Percentiles rank a stretch among this genome's conserved stretches.
phyloP scores from a whole-genome alignment of 2,888 invertebrate species.

The Thera obeliscata region DNA sequence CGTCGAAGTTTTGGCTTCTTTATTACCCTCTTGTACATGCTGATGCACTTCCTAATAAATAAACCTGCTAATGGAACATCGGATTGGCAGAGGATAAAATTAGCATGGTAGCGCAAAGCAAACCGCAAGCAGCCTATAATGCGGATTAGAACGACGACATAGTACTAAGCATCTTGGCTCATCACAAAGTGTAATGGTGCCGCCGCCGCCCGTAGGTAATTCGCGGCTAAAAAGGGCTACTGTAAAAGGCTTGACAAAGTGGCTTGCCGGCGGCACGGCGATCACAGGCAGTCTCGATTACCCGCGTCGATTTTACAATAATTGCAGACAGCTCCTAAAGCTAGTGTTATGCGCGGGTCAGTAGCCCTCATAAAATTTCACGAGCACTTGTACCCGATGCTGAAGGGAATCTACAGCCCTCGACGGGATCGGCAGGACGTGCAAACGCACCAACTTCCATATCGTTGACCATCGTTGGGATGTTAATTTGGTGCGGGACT shows the following conservation, averaged over 20 bases:
- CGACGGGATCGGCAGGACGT: slow-evolving; percentile 39
- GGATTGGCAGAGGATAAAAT: slow-evolving; percentile 18
- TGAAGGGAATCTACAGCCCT: slow-evolving; percentile 53
- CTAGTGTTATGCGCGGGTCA: slow-evolving; percentile 67
- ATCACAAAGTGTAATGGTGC: slow-evolving; percentile 52
- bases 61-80: slow-evolving; percentile 25
- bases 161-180: slow-evolving; percentile 43
- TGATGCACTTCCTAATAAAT: slow-evolving; percentile 33
- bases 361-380: slow-evolving; percentile 74
- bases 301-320: slow-evolving; percentile 66
- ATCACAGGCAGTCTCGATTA: slow-evolving; percentile 58
- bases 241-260: slow-evolving; percentile 64
- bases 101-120: slow-evolving; percentile 23
- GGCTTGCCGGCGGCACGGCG: slow-evolving; percentile 53
- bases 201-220: slow-evolving; percentile 49
- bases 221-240: slow-evolving; percentile 59
- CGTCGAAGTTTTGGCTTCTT: slow-evolving; percentile 50
- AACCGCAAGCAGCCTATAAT: slow-evolving; percentile 35
- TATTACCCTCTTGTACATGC: slow-evolving; percentile 40
- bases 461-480: slow-evolving; percentile 32
- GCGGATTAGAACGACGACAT: slow-evolving; percentile 41
- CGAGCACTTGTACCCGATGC: slow-evolving; percentile 55
- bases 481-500: slow-evolving; percentile 51
- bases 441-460: slow-evolving; percentile 37
- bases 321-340: slow-evolving; percentile 68